phyloP scores from a whole-genome alignment of 2,113 vertebrate genomes.

The Ranitomeya variabilis region DNA sequence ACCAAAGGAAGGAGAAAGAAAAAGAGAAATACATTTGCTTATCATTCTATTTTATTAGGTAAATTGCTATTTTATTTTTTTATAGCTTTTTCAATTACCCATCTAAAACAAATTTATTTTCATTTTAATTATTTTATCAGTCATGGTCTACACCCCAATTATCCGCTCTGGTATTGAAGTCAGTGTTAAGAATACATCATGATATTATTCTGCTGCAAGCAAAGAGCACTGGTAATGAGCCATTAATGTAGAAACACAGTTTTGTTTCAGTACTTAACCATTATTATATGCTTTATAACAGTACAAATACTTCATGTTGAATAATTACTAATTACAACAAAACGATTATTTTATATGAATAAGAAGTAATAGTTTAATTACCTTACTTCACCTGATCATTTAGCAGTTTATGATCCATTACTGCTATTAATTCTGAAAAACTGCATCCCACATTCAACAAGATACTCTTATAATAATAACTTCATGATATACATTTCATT shows the following conservation, averaged over 20 bases:
- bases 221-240: constrained; percentile 45
- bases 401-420: constrained; percentile 52
- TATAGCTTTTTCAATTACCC: background rate
- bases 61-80: background rate
- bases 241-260: constrained; percentile 37
- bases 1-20: background rate
- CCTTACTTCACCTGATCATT: constrained; percentile 45
- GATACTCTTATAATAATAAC: background rate
- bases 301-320: constrained; percentile 40
- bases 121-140: constrained; percentile 34
- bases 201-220: constrained; percentile 43
- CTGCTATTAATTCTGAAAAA: constrained; percentile 33
- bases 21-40: too few species aligned
- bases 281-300: constrained; percentile 44
- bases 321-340: constrained; percentile 47
- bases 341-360: constrained; percentile 25
- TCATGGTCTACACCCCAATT: constrained; percentile 12
- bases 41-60: background rate
- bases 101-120: background rate
- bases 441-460: constrained; percentile 10
- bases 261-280: constrained; percentile 50
- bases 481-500: background rate
- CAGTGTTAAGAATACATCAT: constrained; percentile 14
- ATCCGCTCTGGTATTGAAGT: constrained; percentile 28
- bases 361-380: constrained; percentile 51